Evolutionary conservation across 2,113 vertebrate genomes (phyloP).

Genomic region (Dromaius novaehollandiae): DNA sequence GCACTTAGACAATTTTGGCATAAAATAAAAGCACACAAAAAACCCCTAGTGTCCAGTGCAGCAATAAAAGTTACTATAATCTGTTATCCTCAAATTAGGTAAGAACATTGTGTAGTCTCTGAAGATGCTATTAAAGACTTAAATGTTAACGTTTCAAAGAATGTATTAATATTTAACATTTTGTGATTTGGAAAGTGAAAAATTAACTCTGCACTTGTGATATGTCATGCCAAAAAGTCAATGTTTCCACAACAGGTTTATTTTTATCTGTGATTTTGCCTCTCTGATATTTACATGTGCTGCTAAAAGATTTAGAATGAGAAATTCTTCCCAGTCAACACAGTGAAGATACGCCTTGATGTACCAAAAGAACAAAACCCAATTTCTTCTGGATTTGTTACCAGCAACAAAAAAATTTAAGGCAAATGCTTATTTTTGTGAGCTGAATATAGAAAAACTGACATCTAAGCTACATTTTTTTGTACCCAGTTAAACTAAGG

Average conservation of each 20-base stretch:
- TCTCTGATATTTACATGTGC: not conserved
- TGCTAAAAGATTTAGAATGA: not conserved
- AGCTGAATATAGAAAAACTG: not conserved
- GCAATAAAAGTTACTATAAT: constrained; percentile 36
- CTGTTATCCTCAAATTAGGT: constrained; percentile 39
- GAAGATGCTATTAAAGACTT: constrained; percentile 14
- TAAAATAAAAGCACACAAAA: constrained; percentile 5
- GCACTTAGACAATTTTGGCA: constrained; percentile 24
- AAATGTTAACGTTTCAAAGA: constrained; percentile 6
- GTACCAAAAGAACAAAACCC: not conserved
- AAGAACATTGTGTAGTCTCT: constrained; percentile 2
- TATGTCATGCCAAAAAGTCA: not conserved
- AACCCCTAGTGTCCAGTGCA: constrained; percentile 16
- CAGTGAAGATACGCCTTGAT: not conserved
- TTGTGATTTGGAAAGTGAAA: constrained; percentile 13
- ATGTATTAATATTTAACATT: not conserved
- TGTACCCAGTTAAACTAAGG: constrained; percentile 7
- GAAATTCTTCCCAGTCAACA: not conserved
- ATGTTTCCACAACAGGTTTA: not conserved
- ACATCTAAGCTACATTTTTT: not conserved
- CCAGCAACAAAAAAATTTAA: not conserved
- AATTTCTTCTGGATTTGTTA: not conserved
- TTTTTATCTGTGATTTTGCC: not conserved
- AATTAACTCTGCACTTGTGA: not conserved
- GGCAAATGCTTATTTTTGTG: not conserved